Base-by-base conservation (phyloP, 2,113 vertebrate genomes). In the Motacilla tschutschensis region DNA sequence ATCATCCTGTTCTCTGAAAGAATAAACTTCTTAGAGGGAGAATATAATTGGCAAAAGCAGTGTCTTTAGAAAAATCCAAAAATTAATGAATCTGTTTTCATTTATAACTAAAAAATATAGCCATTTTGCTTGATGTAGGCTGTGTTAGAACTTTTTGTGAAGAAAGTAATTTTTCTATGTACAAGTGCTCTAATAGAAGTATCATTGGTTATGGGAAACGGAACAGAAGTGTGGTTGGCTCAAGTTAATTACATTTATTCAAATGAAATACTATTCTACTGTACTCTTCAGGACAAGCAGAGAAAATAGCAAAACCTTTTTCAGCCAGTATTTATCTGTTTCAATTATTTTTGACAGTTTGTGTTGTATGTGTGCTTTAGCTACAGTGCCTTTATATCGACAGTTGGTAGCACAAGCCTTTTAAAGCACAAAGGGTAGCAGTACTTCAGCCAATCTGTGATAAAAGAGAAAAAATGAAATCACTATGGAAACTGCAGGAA, bases 401-500 rank as follows among this genome's bases (percentile, higher is more conserved):
- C 97, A 96, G 96, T 97, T 95, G 95, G 95, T 96, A 96, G 96
- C 95, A 90, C 92, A 95, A 97, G 95, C 95, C 96, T 97, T 97
- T 97, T 97, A 96, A 95, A 90, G 90, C 94, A 96, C 97, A 96
- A 97, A 97, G 96, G 95, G 94, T 96, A 96, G 96, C 94, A 91
- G 95, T 92, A 95, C 97, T 97, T 96, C 95, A 97, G 95, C 97
- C 97, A 97, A 97, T 98, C 97, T 98, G 97, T 95, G 96, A 97
- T 97, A 97, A 97, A 97, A 97, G 96, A 85, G 92, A 85, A 94
- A 92, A 97, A 97, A 97, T 96, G 96, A 97, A 97, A 97, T 98
- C 97, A 96, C 97, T 98, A 98, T 98, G 97, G 97, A 97, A 98
- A 98, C 97, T 96, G 97, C 96, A 95, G 96, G 96, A 96, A 97